Evolutionary conservation across 2,797 vertebrate species (phyloP), one percentile per base, ranked within the genome.

Genomic region (Tarsius wallacei): DNA sequence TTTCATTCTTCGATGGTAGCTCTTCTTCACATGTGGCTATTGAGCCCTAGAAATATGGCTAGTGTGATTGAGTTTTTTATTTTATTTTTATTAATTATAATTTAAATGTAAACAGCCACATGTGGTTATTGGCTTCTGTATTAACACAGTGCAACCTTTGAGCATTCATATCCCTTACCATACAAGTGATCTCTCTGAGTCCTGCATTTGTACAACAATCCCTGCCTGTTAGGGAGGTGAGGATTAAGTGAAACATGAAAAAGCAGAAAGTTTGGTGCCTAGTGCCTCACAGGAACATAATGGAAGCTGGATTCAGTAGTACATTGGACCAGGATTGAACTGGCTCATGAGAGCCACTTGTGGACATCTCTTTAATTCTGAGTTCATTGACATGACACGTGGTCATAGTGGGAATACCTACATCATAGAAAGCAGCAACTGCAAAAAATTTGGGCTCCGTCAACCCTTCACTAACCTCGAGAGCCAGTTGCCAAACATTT

Each of bases 31-130:
- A 24, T 28, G 53, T 31, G 21, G 33, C 71, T 73, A 16, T 31
- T 89, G 55, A 81, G 19, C 24, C 51, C 36, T 93, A 95, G 49
- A 94, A 84, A 84, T 47, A 24, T 26, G 26, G 13, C n/a, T 55
- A 31, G 21, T 61, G 12, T 90, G 68, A 70, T n/a, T 71, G 66
- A 64, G 26, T 14, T 66, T 51, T 57, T 88, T 63, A 61, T 42
- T 85, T 78, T 19, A 33, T 51, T 96, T 90, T 90, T 81, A 73
- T 85, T 77, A 55, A 87, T 68, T 73, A 36, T 42, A 81, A 81
- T 71, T 96, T 68, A 83, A 83, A 95, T 42, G 63, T 90, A 73
- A 84, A 59, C 8, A 64, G 17, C 6, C 26, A 11, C 17, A 12
- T 4, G 14, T 76, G 21, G 31, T 19, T 68, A 64, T 1, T 68